phyloP scores from a whole-genome alignment of 2,113 vertebrate genomes.

The Andinoacara biseriatus region DNA sequence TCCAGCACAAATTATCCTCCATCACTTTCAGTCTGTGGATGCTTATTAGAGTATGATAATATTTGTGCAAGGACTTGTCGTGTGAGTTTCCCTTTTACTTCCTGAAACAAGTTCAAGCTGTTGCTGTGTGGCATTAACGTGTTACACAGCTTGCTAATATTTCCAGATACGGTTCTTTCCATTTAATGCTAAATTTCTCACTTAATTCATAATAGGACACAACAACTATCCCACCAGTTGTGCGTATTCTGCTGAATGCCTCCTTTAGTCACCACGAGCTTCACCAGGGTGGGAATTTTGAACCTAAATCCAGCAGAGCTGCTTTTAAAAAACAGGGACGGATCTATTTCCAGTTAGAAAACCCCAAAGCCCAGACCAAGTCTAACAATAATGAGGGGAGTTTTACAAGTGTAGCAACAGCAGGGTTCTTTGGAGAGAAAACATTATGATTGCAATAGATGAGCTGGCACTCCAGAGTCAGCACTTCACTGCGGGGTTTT shows the following conservation, averaged over 20 bases:
- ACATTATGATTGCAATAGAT: constrained; percentile 43
- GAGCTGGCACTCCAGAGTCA: constrained; percentile 42
- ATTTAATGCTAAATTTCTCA: neutral
- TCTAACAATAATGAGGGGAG: constrained; percentile 30
- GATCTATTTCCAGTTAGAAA: constrained; percentile 40
- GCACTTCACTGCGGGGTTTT: neutral
- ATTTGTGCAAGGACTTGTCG: neutral
- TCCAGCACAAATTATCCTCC: neutral
- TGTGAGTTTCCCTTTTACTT: neutral
- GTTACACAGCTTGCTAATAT: neutral
- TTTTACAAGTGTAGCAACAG: constrained; percentile 45
- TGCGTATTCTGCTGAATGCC: neutral
- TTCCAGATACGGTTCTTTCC: neutral
- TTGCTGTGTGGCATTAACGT: neutral
- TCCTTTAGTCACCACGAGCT: neutral
- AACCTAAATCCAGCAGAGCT: constrained; percentile 1
- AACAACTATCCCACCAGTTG: neutral
- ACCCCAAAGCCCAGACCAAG: constrained; percentile 12
- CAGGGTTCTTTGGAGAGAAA: constrained; percentile 30
- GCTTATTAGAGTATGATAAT: constrained; percentile 2
- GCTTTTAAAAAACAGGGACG: constrained; percentile 6
- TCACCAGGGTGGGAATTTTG: constrained; percentile 5
- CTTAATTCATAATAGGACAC: neutral
- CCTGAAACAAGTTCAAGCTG: neutral
- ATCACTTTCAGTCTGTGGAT: neutral